These are phyloP conservation scores for Ephialtes manifestator DNA, from an alignment of 2,888 invertebrate species.

Conservation along the genomic window DNA sequence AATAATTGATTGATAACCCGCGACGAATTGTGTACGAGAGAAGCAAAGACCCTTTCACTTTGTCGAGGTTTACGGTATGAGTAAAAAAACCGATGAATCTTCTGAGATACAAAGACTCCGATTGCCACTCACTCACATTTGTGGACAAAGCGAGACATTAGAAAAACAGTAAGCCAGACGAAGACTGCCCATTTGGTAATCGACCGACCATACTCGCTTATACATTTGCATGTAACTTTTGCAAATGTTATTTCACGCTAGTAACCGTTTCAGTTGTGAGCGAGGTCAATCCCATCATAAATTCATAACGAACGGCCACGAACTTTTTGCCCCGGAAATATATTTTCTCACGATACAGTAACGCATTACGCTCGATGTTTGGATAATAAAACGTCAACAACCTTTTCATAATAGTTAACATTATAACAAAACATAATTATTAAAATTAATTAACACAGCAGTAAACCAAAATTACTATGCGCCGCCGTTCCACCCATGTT, in stretches of 20 bases:
- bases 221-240: slow-evolving; percentile 44
- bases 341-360: slow-evolving; percentile 51
- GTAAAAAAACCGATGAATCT: neutral
- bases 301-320: slow-evolving; percentile 44
- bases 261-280: slow-evolving; percentile 1
- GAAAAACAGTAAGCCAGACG: slow-evolving; percentile 3
- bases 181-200: slow-evolving; percentile 27
- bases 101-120: neutral
- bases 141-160: slow-evolving; percentile 15
- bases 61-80: slow-evolving; percentile 11
- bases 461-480: neutral
- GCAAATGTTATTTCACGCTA: slow-evolving; percentile 39
- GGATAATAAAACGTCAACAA: neutral
- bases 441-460: neutral
- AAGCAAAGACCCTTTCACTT: slow-evolving; percentile 58
- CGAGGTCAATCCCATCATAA: slow-evolving; percentile 43
- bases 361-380: slow-evolving; percentile 8
- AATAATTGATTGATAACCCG: slow-evolving; percentile 61
- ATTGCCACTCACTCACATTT: neutral
- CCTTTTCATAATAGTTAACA: neutral
- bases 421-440: neutral
- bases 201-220: slow-evolving; percentile 11
- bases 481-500: neutral
- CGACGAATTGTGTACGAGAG: slow-evolving; percentile 26
- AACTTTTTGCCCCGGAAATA: slow-evolving; percentile 45